Conservation (phyloP, 2,113 vertebrate genomes). For the Brachypteracias leptosomus region DNA sequence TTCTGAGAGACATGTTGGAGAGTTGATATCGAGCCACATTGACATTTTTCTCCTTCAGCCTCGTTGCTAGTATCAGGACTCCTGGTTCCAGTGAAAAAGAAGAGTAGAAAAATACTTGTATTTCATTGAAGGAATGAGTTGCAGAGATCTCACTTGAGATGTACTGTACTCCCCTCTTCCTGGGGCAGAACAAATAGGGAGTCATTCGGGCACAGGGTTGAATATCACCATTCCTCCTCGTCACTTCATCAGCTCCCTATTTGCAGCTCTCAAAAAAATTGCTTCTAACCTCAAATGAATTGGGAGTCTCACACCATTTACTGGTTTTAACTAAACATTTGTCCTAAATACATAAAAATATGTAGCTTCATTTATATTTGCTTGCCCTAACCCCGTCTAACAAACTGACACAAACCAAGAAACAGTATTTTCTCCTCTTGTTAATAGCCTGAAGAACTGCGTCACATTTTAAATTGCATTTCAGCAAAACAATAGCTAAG, state of each 20-base stretch:
- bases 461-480: slow-evolving; percentile 33
- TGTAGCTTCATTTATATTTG: not conserved
- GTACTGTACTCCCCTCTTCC: not conserved
- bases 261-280: not conserved
- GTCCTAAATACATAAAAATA: not conserved
- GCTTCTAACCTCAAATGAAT: not conserved
- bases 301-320: not conserved
- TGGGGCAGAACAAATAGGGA: not conserved
- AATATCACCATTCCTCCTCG: not conserved
- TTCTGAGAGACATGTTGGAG: not conserved
- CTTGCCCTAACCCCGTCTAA: not conserved
- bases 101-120: not conserved
- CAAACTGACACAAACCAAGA: not conserved
- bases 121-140: not conserved
- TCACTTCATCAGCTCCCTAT: not conserved
- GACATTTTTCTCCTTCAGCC: not conserved
- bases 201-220: not conserved
- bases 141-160: not conserved
- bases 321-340: not conserved
- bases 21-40: not conserved
- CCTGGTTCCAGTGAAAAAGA: not conserved
- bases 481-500: slow-evolving; percentile 9
- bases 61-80: not conserved
- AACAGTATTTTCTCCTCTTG: not conserved
- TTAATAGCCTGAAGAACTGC: not conserved